These are phyloP conservation scores for Reticulitermes lucifugus DNA, from an alignment of 2,888 invertebrate genomes.

Conservation along the genomic window DNA sequence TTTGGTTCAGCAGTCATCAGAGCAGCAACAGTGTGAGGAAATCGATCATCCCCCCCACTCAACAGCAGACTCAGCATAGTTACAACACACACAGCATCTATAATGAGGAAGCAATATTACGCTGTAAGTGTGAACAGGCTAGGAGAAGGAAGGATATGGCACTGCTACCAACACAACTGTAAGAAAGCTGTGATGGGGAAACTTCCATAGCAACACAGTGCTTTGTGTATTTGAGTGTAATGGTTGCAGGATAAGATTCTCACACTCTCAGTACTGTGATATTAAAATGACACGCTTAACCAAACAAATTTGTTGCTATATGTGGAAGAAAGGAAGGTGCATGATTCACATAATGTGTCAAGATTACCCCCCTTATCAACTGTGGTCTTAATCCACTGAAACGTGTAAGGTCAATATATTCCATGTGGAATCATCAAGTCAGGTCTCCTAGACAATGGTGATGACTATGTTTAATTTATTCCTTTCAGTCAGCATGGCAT, in stretches of 20 bases:
- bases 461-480: background rate
- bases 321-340: background rate
- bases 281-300: slow-evolving; percentile 15
- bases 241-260: background rate
- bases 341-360: background rate
- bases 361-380: background rate
- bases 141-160: background rate
- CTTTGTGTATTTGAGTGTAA: background rate
- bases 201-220: slow-evolving; percentile 32
- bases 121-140: background rate
- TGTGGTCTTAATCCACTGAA: background rate
- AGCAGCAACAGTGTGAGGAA: slow-evolving; percentile 50
- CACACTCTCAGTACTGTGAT: slow-evolving; percentile 11
- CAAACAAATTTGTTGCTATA: background rate
- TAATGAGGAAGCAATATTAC: slow-evolving; percentile 25
- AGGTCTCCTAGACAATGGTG: background rate
- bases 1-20: slow-evolving; percentile 36
- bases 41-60: background rate
- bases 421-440: background rate
- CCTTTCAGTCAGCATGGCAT: background rate
- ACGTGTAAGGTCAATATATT: background rate
- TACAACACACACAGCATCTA: slow-evolving; percentile 44
- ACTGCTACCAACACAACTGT: background rate
- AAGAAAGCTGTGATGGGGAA: background rate
- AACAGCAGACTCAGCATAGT: slow-evolving; percentile 46